These are phyloP conservation scores for Phylloscopus collybita DNA, from an alignment of 2,797 vertebrate genomes.

Conservation along the genomic window DNA sequence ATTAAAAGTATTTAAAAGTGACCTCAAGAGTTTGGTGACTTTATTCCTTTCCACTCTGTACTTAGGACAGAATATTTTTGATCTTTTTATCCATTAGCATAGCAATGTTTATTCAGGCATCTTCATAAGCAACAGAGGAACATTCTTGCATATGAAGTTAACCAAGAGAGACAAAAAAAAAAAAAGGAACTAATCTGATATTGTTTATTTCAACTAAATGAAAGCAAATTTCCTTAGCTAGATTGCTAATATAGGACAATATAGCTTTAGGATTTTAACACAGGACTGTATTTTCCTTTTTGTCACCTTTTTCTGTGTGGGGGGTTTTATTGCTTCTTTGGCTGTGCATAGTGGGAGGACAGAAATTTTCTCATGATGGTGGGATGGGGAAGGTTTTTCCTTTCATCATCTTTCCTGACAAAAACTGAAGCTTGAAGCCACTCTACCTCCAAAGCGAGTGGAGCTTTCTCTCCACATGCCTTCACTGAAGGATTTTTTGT, in stretches of 20 bases:
- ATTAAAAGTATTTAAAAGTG: neutral
- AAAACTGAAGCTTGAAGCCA: neutral
- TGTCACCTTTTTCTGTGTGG: neutral
- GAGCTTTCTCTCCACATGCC: neutral
- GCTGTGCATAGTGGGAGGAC: neutral
- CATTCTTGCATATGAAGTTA: neutral
- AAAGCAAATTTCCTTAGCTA: neutral
- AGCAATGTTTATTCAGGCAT: neutral
- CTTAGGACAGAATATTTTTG: neutral
- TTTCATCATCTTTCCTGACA: neutral
- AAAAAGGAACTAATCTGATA: neutral
- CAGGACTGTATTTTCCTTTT: neutral
- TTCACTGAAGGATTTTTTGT: neutral
- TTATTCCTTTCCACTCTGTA: neutral
- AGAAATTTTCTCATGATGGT: neutral
- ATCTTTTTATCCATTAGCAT: neutral
- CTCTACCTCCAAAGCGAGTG: neutral
- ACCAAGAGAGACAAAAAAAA: neutral
- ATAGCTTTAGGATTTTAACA: neutral
- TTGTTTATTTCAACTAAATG: neutral
- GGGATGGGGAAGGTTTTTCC: neutral
- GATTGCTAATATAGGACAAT: neutral
- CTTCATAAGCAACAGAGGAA: neutral
- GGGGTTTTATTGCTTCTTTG: neutral
- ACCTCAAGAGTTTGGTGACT: neutral